phyloP scores from a whole-genome alignment of 1,140 invertebrate genomes.

The Drosophila carrolli region DNA sequence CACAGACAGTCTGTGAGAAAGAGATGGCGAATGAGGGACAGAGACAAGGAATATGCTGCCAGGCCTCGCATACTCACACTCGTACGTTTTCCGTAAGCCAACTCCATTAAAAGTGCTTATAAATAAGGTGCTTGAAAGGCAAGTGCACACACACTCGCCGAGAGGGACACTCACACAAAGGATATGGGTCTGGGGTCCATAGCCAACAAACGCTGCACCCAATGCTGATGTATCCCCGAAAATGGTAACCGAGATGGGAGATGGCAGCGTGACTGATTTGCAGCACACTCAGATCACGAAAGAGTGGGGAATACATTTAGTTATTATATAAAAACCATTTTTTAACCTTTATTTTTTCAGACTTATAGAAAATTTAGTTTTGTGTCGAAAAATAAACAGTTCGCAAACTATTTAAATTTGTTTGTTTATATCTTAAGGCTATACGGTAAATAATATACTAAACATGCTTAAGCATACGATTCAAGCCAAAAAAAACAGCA shows the following conservation, averaged over 20 bases:
- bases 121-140: conserved; percentile 82
- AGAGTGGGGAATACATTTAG: too few species aligned
- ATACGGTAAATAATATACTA: too few species aligned
- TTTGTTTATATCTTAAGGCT: too few species aligned
- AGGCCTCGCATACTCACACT: conserved; percentile 32
- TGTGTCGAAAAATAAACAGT: too few species aligned
- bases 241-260: conserved; percentile 22
- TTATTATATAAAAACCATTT: too few species aligned
- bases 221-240: conserved; percentile 53
- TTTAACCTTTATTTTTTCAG: too few species aligned
- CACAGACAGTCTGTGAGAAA: conserved; percentile 25
- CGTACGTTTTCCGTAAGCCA: conserved; percentile 72
- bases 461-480: too few species aligned
- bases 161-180: conserved; percentile 49
- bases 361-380: too few species aligned
- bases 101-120: conserved; percentile 83
- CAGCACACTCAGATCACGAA: conserved; percentile 13
- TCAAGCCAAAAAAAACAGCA: too few species aligned
- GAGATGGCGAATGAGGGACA: conserved; percentile 28
- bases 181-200: conserved; percentile 57
- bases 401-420: too few species aligned
- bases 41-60: conserved; percentile 53
- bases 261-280: conserved; percentile 32
- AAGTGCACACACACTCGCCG: conserved; percentile 58
- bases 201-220: conserved; percentile 77